Evolutionary conservation across 2,113 vertebrate species (phyloP).

Genomic region (Phyllopteryx taeniolatus): DNA sequence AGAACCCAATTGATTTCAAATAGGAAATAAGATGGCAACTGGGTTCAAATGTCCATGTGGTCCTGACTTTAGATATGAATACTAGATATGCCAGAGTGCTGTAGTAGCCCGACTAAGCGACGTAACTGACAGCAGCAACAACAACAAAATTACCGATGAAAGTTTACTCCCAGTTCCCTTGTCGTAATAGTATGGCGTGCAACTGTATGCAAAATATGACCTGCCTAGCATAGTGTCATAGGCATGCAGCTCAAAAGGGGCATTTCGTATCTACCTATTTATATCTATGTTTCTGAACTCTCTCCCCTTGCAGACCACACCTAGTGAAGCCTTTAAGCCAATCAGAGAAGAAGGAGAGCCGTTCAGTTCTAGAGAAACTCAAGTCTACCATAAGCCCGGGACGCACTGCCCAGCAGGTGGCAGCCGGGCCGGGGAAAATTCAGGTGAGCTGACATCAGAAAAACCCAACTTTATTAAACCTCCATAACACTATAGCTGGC

Average conservation of each 20-base stretch:
- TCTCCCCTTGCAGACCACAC: constrained; percentile 78
- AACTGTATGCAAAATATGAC: too few relatives aligned
- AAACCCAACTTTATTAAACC: background rate
- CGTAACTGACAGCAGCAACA: background rate
- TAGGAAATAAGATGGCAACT: background rate
- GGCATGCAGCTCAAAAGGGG: too few relatives aligned
- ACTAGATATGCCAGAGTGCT: too few relatives aligned
- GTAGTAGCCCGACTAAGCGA: too few relatives aligned
- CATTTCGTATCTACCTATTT: too few relatives aligned
- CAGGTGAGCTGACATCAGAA: constrained; percentile 48
- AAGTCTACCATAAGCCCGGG: constrained; percentile 78
- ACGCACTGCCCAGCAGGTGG: constrained; percentile 55
- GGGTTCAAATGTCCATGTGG: constrained; percentile 21
- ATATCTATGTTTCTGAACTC: constrained; percentile 2
- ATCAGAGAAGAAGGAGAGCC: constrained; percentile 76
- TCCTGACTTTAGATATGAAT: background rate
- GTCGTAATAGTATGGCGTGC: too few relatives aligned
- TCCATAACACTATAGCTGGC: background rate
- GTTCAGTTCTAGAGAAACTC: constrained; percentile 84
- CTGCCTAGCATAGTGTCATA: too few relatives aligned
- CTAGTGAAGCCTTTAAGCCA: constrained; percentile 85
- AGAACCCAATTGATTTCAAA: background rate
- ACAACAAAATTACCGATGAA: too few relatives aligned
- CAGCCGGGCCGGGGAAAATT: constrained; percentile 62
- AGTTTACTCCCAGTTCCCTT: too few relatives aligned